Conservation (phyloP, 2,113 vertebrate species). For the Melospiza melodia region DNA sequence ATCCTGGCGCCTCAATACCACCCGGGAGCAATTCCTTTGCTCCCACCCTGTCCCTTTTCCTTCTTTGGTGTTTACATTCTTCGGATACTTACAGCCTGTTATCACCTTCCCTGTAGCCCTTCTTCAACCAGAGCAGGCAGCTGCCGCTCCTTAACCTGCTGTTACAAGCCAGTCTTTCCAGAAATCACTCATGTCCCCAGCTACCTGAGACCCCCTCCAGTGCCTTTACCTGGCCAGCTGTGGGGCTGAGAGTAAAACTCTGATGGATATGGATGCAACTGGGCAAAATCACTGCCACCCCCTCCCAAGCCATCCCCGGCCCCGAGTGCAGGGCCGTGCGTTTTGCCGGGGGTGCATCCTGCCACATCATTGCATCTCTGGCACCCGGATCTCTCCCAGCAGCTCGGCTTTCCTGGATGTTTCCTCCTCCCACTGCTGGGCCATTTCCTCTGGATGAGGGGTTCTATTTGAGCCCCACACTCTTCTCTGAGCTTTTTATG, state of each 20-base stretch:
- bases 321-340: fast-evolving
- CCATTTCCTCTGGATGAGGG: background rate
- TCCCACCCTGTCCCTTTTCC: constrained; percentile 47
- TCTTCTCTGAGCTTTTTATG: background rate
- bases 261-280: background rate
- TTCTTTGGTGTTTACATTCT: constrained; percentile 74
- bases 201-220: background rate
- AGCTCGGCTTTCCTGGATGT: background rate
- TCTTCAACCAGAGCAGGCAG: constrained; percentile 17
- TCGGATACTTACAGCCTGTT: constrained; percentile 61
- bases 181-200: background rate
- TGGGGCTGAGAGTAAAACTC: background rate
- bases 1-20: background rate
- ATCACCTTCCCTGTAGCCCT: constrained; percentile 44
- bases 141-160: constrained; percentile 25
- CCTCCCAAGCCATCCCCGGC: background rate
- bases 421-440: background rate
- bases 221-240: background rate
- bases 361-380: background rate
- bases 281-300: background rate
- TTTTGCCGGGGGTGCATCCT: constrained; percentile 11
- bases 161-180: background rate
- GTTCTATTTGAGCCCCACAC: fast-evolving
- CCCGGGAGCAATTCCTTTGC: constrained; percentile 24
- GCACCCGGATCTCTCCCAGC: constrained; percentile 25